phyloP scores from a whole-genome alignment of 1,140 invertebrate species.

The Ridgeia piscesae region DNA sequence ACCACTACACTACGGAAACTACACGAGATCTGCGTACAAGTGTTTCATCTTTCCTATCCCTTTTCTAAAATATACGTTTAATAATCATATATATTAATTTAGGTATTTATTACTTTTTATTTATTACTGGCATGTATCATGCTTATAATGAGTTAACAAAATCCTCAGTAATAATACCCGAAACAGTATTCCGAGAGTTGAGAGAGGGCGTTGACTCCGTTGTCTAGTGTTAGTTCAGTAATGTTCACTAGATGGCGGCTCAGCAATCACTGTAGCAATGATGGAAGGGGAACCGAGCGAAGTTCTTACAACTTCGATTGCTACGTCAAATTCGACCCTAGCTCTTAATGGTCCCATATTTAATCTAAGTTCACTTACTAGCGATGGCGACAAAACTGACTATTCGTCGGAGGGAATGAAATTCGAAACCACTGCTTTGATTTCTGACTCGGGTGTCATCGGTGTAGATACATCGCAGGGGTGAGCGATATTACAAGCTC shows the following conservation, averaged over 20 bases:
- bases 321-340: background rate
- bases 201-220: background rate
- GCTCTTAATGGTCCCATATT: background rate
- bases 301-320: background rate
- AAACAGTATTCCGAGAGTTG: background rate
- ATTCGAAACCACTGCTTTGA: background rate
- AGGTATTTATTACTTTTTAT: no score
- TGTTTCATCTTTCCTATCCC: background rate
- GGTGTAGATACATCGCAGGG: background rate
- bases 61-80: background rate
- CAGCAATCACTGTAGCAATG: background rate
- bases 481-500: background rate
- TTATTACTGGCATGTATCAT: background rate
- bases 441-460: background rate
- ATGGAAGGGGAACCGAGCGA: background rate
- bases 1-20: constrained; percentile 4
- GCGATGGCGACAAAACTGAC: background rate
- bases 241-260: background rate
- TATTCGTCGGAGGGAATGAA: background rate
- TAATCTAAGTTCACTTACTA: background rate
- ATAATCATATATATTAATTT: background rate
- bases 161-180: background rate
- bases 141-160: background rate
- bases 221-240: background rate
- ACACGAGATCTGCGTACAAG: background rate